Percentiles rank a stretch among this genome's conserved stretches.
Conservation (phyloP, 2,113 vertebrate species). For the Grammomys dolichurus region DNA sequence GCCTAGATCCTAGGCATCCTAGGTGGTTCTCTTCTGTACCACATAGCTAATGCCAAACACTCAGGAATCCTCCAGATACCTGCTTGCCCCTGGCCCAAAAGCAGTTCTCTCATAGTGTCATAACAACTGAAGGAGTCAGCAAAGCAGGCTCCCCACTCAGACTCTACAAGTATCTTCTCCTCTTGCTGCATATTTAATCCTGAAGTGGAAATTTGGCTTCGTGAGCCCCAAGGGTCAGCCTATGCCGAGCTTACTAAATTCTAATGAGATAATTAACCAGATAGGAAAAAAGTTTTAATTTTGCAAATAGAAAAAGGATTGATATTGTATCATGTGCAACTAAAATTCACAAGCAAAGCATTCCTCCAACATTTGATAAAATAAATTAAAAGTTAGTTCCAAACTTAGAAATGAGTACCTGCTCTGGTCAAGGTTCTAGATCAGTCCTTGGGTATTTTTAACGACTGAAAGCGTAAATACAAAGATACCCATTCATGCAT, state of each 20-base stretch:
- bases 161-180: neutral
- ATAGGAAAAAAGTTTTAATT: slow-evolving; percentile 48
- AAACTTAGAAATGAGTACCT: slow-evolving; percentile 36
- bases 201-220: slow-evolving; percentile 33
- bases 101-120: neutral
- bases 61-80: neutral
- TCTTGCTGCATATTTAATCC: neutral
- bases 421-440: neutral
- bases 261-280: slow-evolving; percentile 59
- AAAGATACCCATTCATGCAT: neutral
- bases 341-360: slow-evolving; percentile 45
- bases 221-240: slow-evolving; percentile 50
- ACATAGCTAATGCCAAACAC: neutral
- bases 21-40: neutral
- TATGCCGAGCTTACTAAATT: slow-evolving; percentile 42
- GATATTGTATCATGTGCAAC: neutral
- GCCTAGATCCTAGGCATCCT: neutral
- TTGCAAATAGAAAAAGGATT: slow-evolving; percentile 7
- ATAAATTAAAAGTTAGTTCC: neutral
- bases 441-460: neutral
- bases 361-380: slow-evolving; percentile 13
- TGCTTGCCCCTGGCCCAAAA: neutral
- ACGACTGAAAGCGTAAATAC: neutral
- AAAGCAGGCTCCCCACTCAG: neutral
- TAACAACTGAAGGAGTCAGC: neutral